Conservation (phyloP, 2,797 vertebrate species). For the Channa striata region DNA sequence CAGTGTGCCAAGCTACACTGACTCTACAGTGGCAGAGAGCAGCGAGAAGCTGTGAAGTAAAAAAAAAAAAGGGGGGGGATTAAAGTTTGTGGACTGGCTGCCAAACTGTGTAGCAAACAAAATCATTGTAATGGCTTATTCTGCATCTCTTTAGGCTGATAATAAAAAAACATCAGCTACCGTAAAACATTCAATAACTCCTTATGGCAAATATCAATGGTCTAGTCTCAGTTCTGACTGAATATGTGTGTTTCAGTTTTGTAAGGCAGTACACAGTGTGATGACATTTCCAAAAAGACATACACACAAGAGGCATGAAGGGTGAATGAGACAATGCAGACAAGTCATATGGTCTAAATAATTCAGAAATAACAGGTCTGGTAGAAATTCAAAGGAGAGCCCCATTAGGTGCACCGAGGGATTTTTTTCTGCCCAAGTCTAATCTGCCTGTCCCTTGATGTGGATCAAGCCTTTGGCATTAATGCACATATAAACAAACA, state of each 20-base stretch:
- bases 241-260: not conserved
- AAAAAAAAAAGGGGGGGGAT: not conserved
- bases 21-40: not conserved
- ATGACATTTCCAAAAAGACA: not conserved
- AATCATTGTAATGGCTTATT: no score
- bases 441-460: conserved; percentile 29
- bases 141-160: no score
- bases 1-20: not conserved
- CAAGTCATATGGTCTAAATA: not conserved
- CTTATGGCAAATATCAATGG: not conserved
- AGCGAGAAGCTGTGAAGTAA: not conserved
- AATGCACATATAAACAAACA: conserved; percentile 18
- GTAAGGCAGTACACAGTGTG: not conserved
- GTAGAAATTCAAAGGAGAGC: conserved; percentile 38
- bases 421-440: not conserved
- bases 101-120: not conserved
- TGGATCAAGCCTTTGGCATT: conserved; percentile 42
- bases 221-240: not conserved
- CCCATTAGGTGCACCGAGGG: conserved; percentile 22
- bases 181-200: no score
- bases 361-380: conserved; percentile 14
- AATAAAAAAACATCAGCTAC: no score
- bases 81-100: not conserved
- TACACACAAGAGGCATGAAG: not conserved
- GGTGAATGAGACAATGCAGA: not conserved